phyloP scores from a whole-genome alignment of 2,888 invertebrate species.

The Slavum lentiscoides region DNA sequence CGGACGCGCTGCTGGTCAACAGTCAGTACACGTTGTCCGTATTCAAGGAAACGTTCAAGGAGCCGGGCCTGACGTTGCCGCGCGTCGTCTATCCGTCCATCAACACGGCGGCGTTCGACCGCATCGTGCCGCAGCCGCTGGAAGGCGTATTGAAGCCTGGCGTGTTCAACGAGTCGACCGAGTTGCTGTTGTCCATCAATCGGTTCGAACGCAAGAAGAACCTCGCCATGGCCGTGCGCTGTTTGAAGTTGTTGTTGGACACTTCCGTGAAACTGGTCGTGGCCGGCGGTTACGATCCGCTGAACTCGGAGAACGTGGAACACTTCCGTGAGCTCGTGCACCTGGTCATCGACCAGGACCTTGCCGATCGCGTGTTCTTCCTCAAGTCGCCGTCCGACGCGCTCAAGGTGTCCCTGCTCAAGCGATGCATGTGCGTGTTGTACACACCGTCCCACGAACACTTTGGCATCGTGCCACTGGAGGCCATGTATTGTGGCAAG shows the following conservation, averaged over 20 bases:
- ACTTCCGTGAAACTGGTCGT: slow-evolving; percentile 84
- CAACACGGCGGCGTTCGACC: slow-evolving; percentile 74
- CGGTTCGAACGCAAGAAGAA: slow-evolving; percentile 97
- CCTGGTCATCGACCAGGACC: slow-evolving; percentile 67
- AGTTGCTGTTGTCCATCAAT: slow-evolving; percentile 90
- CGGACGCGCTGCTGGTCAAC: slow-evolving; percentile 91
- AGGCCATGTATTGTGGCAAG: slow-evolving; percentile 92
- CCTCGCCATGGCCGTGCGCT: slow-evolving; percentile 79
- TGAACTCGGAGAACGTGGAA: slow-evolving; percentile 83
- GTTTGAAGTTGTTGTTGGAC: slow-evolving; percentile 69
- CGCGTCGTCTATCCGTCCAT: slow-evolving; percentile 90
- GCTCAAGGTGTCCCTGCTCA: slow-evolving; percentile 81
- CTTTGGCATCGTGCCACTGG: slow-evolving; percentile 98
- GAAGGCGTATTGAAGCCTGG: slow-evolving; percentile 56
- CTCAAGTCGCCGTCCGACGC: slow-evolving; percentile 84
- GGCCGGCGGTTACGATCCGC: slow-evolving; percentile 94
- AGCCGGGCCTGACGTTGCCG: slow-evolving; percentile 71
- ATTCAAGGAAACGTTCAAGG: slow-evolving; percentile 82
- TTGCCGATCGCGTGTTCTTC: slow-evolving; percentile 76
- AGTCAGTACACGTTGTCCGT: slow-evolving; percentile 93
- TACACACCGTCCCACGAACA: slow-evolving; percentile 98
- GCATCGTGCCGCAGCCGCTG: slow-evolving; percentile 59
- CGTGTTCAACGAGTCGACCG: slow-evolving; percentile 55
- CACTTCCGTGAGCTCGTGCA: slow-evolving; percentile 77
- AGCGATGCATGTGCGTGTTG: slow-evolving; percentile 75